Conservation (phyloP, 1,140 invertebrate species). For the Triops longicaudatus region DNA sequence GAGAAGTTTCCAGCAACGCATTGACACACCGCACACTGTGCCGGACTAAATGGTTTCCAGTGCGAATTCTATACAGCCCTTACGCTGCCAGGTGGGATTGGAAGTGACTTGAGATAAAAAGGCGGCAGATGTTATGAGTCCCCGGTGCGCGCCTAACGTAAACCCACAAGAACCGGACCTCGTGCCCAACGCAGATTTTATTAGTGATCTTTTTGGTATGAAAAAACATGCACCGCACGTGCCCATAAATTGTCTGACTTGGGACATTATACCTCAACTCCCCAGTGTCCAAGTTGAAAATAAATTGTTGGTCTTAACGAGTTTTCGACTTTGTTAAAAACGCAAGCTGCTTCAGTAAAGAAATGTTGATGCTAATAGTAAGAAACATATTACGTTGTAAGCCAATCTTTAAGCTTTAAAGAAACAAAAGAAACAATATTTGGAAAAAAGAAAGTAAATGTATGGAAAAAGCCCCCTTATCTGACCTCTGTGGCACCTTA, state of each 20-base stretch:
- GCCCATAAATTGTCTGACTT: conserved; percentile 3
- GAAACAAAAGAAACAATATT: too few species aligned
- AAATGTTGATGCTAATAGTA: too few species aligned
- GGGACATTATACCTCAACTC: background rate
- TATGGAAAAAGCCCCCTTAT: too few species aligned
- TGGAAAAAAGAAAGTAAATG: too few species aligned
- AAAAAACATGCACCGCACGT: background rate
- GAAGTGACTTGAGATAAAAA: background rate
- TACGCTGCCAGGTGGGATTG: background rate
- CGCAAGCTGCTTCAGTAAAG: too few species aligned
- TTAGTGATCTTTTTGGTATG: background rate
- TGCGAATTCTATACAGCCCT: background rate
- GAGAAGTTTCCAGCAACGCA: too few species aligned
- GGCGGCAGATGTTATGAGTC: background rate
- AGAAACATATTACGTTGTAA: too few species aligned
- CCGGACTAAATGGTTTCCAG: too few species aligned
- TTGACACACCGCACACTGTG: too few species aligned
- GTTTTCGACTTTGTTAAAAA: too few species aligned
- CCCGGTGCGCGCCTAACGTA: background rate
- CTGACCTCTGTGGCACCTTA: too few species aligned
- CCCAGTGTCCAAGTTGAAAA: background rate
- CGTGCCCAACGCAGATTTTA: background rate
- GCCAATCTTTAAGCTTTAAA: too few species aligned
- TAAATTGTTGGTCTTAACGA: background rate
- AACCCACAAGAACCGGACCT: background rate